Conservation (phyloP, 2,888 invertebrate species). For the Globia sparganii region DNA sequence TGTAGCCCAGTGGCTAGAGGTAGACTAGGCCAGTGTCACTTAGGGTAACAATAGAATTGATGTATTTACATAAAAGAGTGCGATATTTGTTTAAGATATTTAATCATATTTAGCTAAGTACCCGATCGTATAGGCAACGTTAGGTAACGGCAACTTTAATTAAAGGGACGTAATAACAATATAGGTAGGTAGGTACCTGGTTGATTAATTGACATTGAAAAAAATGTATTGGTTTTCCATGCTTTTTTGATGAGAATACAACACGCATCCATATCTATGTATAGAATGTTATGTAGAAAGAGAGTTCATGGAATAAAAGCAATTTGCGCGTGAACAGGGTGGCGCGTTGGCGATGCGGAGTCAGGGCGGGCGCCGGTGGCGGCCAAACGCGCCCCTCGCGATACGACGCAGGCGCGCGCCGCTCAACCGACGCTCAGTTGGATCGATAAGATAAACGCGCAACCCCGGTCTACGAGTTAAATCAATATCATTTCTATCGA, state of each 20-base stretch:
- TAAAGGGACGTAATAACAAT: background rate
- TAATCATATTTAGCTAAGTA: background rate
- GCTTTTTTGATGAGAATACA: constrained; percentile 8
- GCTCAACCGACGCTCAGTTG: constrained; percentile 79
- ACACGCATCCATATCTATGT: constrained; percentile 9
- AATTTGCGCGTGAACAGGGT: constrained; percentile 88
- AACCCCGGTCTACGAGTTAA: constrained; percentile 92
- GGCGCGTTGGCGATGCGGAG: constrained; percentile 76
- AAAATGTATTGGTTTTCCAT: background rate
- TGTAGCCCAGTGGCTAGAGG: background rate
- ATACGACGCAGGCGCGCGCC: constrained; percentile 83
- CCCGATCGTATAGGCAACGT: background rate
- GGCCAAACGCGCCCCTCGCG: constrained; percentile 73
- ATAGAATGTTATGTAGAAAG: constrained; percentile 11
- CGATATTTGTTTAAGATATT: background rate
- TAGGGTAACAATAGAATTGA: background rate
- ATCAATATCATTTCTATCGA: constrained; percentile 94
- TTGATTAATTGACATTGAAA: background rate
- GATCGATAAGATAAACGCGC: constrained; percentile 95
- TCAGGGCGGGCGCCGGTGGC: constrained; percentile 76
- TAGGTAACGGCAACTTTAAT: background rate
- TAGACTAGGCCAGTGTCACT: background rate
- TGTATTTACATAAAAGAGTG: background rate
- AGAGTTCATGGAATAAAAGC: constrained; percentile 58
- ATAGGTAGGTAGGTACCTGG: background rate